phyloP scores from a whole-genome alignment of 2,888 invertebrate genomes.

The Megastigmus dorsalis region DNA sequence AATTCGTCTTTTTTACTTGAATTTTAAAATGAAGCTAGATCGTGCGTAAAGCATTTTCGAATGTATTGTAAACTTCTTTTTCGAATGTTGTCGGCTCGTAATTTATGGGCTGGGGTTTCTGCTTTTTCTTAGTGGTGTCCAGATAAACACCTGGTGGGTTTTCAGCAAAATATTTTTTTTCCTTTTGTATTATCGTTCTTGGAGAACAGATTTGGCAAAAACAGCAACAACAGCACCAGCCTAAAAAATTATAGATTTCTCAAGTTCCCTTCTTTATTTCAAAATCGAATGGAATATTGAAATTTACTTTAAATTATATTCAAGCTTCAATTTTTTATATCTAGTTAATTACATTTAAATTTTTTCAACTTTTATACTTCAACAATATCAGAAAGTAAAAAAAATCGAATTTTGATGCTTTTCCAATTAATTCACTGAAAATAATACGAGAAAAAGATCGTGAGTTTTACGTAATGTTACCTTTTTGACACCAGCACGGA shows the following conservation, averaged over 20 bases:
- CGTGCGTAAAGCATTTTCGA: conserved; percentile 77
- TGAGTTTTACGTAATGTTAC: conserved; percentile 60
- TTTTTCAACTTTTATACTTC: too few relatives aligned
- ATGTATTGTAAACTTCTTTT: conserved; percentile 77
- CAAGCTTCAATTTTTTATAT: too few relatives aligned
- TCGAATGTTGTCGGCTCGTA: conserved; percentile 78
- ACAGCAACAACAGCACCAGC: conserved; percentile 80
- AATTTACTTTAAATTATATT: neutral
- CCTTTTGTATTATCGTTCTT: conserved; percentile 75
- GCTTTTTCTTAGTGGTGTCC: conserved; percentile 60
- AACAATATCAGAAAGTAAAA: too few relatives aligned
- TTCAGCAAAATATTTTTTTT: conserved; percentile 76
- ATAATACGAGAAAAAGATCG: too few relatives aligned
- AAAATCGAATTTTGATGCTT: conserved; percentile 16
- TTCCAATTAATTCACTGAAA: neutral
- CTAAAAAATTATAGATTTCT: conserved; percentile 66
- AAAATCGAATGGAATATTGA: too few relatives aligned
- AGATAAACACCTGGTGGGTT: conserved; percentile 79
- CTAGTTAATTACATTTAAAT: too few relatives aligned
- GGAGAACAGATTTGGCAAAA: conserved; percentile 79
- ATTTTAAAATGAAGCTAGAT: conserved; percentile 4
- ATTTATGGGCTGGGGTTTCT: conserved; percentile 60
- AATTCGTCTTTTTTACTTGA: conserved; percentile 63
- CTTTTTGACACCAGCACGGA: conserved; percentile 76
- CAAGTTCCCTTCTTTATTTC: conserved; percentile 29